Conservation (phyloP, 2,797 vertebrate genomes). For the Sebastolobus alascanus region DNA sequence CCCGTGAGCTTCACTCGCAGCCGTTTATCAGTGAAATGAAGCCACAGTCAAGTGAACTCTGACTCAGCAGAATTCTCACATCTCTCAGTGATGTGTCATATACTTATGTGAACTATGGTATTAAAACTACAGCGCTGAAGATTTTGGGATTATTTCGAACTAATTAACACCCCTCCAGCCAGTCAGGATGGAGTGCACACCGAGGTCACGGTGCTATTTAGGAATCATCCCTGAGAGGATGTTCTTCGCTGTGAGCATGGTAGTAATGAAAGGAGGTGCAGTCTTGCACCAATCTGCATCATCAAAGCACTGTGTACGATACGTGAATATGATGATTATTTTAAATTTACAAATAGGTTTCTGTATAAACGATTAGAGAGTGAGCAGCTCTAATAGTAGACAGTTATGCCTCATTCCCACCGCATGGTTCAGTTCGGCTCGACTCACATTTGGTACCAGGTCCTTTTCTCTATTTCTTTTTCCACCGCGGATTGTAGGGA, state of each 20-base stretch:
- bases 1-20: slow-evolving; percentile 9
- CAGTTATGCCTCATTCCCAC: neutral
- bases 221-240: slow-evolving; percentile 25
- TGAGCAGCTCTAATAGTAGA: neutral
- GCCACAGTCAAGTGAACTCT: slow-evolving; percentile 30
- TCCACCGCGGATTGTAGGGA: neutral
- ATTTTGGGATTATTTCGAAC: slow-evolving; percentile 55
- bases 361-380: neutral
- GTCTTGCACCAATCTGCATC: slow-evolving; percentile 6
- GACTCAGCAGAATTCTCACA: slow-evolving; percentile 53
- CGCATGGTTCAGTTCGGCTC: neutral
- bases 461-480: neutral
- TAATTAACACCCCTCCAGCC: slow-evolving; percentile 60
- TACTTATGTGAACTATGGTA: slow-evolving; percentile 19
- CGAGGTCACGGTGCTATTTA: slow-evolving; percentile 48
- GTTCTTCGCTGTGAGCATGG: neutral
- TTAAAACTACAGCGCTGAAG: slow-evolving; percentile 37
- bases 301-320: neutral
- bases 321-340: neutral
- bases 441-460: neutral
- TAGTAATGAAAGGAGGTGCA: slow-evolving; percentile 18
- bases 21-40: slow-evolving; percentile 51
- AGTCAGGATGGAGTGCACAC: slow-evolving; percentile 33
- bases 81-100: slow-evolving; percentile 14
- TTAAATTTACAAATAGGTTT: neutral